Percentiles rank a stretch among this genome's conserved stretches.
Conservation (phyloP, 2,797 vertebrate species). For the Enteromius thamalakanensis region DNA sequence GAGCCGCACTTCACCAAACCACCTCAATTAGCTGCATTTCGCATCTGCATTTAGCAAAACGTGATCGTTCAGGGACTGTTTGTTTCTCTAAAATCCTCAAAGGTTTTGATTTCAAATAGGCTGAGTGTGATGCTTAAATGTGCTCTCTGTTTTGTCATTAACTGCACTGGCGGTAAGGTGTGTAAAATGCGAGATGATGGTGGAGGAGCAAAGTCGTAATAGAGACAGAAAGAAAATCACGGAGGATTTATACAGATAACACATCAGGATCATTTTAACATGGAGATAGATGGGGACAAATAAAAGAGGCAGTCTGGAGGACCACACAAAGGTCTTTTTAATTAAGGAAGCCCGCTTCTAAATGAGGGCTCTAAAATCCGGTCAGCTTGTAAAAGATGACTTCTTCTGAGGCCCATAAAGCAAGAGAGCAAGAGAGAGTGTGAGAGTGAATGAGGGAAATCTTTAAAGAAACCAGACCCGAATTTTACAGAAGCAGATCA, state of each 20-base stretch:
- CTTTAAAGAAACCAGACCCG: constrained; percentile 42
- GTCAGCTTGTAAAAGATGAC: constrained; percentile 82
- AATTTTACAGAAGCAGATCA: constrained; percentile 2
- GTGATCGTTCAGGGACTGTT: constrained; percentile 75
- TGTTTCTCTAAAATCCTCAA: constrained; percentile 76
- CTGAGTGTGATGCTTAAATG: not conserved
- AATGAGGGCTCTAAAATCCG: constrained; percentile 82
- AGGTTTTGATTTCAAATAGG: constrained; percentile 50
- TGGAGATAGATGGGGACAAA: constrained; percentile 55
- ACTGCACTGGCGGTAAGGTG: constrained; percentile 35
- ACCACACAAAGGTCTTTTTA: constrained; percentile 85
- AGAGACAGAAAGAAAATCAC: constrained; percentile 17
- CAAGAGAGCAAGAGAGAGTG: constrained; percentile 13
- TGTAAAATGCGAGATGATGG: constrained; percentile 37
- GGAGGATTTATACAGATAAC: constrained; percentile 47
- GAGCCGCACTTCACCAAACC: constrained; percentile 70
- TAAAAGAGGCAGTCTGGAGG: constrained; percentile 53
- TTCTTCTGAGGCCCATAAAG: constrained; percentile 80
- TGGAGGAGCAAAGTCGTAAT: constrained; percentile 31
- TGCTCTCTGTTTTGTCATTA: constrained; percentile 59
- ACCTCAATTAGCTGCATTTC: constrained; percentile 82
- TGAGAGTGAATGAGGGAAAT: constrained; percentile 46
- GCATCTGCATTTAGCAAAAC: constrained; percentile 79
- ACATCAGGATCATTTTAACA: constrained; percentile 56
- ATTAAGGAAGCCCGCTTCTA: constrained; percentile 84